Conservation (phyloP, 2,888 invertebrate species). For the Sphinx pinastri region DNA sequence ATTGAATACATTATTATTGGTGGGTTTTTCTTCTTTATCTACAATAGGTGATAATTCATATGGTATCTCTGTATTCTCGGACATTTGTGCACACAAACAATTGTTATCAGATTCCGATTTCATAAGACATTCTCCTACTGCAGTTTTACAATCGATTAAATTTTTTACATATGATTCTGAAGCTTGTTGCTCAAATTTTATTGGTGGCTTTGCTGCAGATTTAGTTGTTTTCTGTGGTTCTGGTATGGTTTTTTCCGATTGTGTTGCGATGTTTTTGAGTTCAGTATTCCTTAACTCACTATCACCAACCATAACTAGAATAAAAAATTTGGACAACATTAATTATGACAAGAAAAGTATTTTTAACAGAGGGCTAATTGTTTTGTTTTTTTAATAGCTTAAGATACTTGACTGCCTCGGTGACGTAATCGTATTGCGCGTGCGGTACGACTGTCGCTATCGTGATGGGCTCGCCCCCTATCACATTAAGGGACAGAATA, state of each 20-base stretch:
- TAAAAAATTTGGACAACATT: background rate
- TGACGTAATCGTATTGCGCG: too few relatives aligned
- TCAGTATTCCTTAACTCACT: background rate
- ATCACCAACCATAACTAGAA: constrained; percentile 7
- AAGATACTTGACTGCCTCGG: too few relatives aligned
- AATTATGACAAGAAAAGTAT: background rate
- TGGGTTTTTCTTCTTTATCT: constrained; percentile 31
- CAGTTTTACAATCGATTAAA: constrained; percentile 50
- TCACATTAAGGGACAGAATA: too few relatives aligned
- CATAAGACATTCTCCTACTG: constrained; percentile 59
- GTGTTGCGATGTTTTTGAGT: background rate
- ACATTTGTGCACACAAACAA: constrained; percentile 62
- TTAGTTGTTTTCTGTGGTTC: too few relatives aligned
- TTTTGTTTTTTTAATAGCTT: too few relatives aligned
- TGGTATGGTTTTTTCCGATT: background rate
- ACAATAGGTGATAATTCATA: constrained; percentile 44
- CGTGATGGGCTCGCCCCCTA: too few relatives aligned
- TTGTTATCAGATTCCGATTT: constrained; percentile 44
- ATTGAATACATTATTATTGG: constrained; percentile 30
- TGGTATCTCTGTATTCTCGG: constrained; percentile 40
- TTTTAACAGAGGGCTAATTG: background rate
- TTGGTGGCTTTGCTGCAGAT: background rate
- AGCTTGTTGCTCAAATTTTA: background rate
- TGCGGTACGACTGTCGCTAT: too few relatives aligned
- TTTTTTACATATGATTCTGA: background rate